Conservation (phyloP, 2,888 invertebrate genomes). For the Dendrolimus houi region DNA sequence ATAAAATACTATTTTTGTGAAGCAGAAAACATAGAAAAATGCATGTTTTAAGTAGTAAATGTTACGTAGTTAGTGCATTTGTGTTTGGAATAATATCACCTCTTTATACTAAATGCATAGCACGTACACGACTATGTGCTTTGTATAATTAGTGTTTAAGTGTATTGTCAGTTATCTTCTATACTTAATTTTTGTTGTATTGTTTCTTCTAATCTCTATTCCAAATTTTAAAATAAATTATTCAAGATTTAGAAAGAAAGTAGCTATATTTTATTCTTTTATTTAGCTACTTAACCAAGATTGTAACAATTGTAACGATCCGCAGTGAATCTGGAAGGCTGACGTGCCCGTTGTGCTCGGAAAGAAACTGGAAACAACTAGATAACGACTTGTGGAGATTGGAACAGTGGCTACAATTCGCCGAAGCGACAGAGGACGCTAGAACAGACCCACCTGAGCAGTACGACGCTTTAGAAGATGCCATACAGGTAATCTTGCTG, state of each 20-base stretch:
- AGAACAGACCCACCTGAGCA: constrained; percentile 82
- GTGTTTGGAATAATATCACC: not conserved
- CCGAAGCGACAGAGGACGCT: constrained; percentile 86
- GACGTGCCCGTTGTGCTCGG: constrained; percentile 91
- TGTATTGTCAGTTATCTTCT: not conserved
- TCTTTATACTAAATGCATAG: constrained; percentile 1
- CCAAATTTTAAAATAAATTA: too few relatives aligned
- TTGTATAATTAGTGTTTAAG: not conserved
- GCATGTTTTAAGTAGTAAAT: not conserved
- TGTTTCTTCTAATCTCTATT: too few relatives aligned
- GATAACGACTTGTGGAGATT: constrained; percentile 94
- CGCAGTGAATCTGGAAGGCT: constrained; percentile 84
- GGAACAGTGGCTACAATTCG: constrained; percentile 93
- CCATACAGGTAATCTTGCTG: constrained; percentile 79
- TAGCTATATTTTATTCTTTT: too few relatives aligned
- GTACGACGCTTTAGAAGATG: constrained; percentile 89
- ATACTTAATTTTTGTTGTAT: not conserved
- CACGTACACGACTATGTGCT: not conserved
- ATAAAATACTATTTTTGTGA: not conserved
- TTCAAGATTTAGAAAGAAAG: too few relatives aligned
- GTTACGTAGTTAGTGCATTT: constrained; percentile 15
- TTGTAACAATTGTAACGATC: not conserved
- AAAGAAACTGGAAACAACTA: constrained; percentile 91
- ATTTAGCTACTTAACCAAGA: not conserved
- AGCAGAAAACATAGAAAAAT: not conserved